Evolutionary conservation across 2,797 vertebrate genomes (phyloP).

Genomic region (Myotis pilosus): DNA sequence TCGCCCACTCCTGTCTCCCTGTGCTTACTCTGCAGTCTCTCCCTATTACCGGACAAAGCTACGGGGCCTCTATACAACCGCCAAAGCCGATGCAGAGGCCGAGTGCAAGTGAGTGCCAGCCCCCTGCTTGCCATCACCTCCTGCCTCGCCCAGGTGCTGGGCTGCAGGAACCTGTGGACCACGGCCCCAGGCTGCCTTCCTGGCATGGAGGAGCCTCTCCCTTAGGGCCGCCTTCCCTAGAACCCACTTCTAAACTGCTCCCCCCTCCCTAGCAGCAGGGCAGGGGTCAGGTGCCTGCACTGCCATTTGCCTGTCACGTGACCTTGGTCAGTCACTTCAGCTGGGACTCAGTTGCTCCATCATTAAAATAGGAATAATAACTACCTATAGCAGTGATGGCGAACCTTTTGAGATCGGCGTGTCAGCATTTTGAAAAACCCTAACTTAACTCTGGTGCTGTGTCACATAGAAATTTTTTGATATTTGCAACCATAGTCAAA

Average conservation of each 20-base stretch:
- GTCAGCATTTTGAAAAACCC: too few relatives aligned
- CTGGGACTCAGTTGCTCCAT: background rate
- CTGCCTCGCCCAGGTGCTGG: background rate
- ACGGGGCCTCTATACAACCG: slow-evolving; percentile 93
- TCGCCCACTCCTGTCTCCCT: background rate
- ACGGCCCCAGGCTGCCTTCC: background rate
- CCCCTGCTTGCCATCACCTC: accelerated
- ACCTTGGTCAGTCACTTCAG: background rate
- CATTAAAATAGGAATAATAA: background rate
- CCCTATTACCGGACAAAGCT: slow-evolving; percentile 96
- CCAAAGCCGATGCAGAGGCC: slow-evolving; percentile 93
- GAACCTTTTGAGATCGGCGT: too few relatives aligned
- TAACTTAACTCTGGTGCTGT: too few relatives aligned
- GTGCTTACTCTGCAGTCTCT: slow-evolving; percentile 83
- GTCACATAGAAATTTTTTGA: too few relatives aligned
- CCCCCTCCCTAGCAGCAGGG: too few relatives aligned
- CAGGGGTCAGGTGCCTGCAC: accelerated
- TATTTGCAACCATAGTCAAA: too few relatives aligned
- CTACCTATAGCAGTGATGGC: background rate
- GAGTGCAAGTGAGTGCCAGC: slow-evolving; percentile 91
- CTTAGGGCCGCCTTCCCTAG: background rate
- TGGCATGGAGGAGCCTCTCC: background rate
- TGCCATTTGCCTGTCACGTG: background rate
- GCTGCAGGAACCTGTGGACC: background rate
- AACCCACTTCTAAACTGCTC: background rate